Evolutionary conservation across 2,113 vertebrate genomes (phyloP).

Genomic region (Protobothrops mucrosquamatus): DNA sequence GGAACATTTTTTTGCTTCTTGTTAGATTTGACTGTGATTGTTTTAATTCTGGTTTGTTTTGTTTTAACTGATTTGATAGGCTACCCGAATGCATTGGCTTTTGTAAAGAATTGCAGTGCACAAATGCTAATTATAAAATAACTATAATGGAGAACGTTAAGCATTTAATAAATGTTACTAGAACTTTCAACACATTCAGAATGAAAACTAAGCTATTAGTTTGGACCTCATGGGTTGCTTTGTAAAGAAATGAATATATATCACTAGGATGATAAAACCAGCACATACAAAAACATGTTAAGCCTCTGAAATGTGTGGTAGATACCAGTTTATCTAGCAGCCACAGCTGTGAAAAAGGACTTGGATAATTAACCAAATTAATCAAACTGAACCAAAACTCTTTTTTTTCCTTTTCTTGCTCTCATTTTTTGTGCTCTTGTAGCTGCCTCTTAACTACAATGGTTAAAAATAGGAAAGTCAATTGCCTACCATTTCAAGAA

Average conservation of each 20-base stretch:
- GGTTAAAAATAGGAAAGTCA: not conserved
- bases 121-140: not conserved
- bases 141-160: too few relatives aligned
- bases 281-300: not conserved
- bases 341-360: not conserved
- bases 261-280: not conserved
- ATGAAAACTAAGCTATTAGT: not conserved
- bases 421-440: not conserved
- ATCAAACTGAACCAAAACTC: not conserved
- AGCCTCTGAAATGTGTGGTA: not conserved
- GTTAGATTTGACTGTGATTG: not conserved
- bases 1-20: not conserved
- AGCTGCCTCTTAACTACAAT: not conserved
- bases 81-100: not conserved
- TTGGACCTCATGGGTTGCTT: not conserved
- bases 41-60: not conserved
- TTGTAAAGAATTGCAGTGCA: not conserved
- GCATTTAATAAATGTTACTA: not conserved
- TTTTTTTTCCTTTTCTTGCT: not conserved
- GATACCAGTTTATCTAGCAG: not conserved
- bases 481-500: not conserved
- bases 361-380: not conserved
- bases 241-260: conserved; percentile 6
- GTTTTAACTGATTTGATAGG: not conserved
- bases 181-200: not conserved